phyloP scores from a whole-genome alignment of 2,888 invertebrate species.

The Poecilobothrus nobilitatus region DNA sequence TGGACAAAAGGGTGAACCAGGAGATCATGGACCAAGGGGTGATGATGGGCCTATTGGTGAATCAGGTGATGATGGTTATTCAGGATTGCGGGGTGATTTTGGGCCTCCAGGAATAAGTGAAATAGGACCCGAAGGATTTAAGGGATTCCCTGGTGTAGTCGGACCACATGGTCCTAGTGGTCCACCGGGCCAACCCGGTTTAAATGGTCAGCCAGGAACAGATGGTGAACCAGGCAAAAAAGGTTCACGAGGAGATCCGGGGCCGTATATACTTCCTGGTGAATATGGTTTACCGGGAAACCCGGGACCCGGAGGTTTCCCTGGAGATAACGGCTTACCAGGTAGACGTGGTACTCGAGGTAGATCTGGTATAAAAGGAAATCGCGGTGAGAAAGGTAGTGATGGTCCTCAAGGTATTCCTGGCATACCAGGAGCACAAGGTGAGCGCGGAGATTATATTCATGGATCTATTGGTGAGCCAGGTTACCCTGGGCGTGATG shows the following conservation, averaged over 20 bases:
- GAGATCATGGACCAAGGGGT: slow-evolving; percentile 47
- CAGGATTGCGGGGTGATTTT: slow-evolving; percentile 48
- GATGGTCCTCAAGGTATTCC: slow-evolving; percentile 49
- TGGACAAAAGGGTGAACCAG: slow-evolving; percentile 44
- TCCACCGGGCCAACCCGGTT: slow-evolving; percentile 49
- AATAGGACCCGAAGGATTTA: slow-evolving; percentile 52
- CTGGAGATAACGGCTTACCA: slow-evolving; percentile 46
- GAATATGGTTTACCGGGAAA: slow-evolving; percentile 42
- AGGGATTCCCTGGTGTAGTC: slow-evolving; percentile 58
- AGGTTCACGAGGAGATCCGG: slow-evolving; percentile 44
- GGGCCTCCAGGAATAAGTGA: slow-evolving; percentile 46
- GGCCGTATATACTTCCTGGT: slow-evolving; percentile 38
- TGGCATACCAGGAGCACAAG: slow-evolving; percentile 51
- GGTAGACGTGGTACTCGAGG: slow-evolving; percentile 48
- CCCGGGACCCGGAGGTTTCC: slow-evolving; percentile 42
- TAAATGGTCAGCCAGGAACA: slow-evolving; percentile 41
- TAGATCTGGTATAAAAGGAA: slow-evolving; percentile 47
- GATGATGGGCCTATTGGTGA: slow-evolving; percentile 52
- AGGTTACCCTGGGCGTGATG: slow-evolving; percentile 41
- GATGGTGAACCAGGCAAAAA: slow-evolving; percentile 40
- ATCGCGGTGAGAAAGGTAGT: slow-evolving; percentile 51
- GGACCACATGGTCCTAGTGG: slow-evolving; percentile 60
- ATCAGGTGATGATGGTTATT: slow-evolving; percentile 48
- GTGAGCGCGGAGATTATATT: slow-evolving; percentile 40
- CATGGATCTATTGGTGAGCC: slow-evolving; percentile 37